Conservation (phyloP, 2,888 invertebrate species). For the Stenodera caucasica region DNA sequence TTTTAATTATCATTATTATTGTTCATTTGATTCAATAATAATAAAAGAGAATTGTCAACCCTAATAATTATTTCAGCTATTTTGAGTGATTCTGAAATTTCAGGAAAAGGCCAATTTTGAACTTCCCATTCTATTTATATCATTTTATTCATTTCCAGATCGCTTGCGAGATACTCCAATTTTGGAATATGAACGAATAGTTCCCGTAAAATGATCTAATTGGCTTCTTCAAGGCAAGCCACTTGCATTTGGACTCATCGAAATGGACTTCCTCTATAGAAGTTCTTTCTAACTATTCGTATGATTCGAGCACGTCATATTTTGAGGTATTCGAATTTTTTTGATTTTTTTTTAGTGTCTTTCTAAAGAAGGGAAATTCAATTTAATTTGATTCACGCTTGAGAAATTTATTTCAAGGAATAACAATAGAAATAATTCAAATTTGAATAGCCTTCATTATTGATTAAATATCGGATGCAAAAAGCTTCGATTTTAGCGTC, state of each 20-base stretch:
- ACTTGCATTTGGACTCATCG: too few relatives aligned
- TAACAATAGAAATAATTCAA: neutral
- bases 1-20: neutral
- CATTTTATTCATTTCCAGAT: neutral
- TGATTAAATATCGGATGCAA: conserved; percentile 2
- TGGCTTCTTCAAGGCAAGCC: neutral
- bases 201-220: neutral
- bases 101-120: neutral
- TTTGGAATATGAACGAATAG: too few relatives aligned
- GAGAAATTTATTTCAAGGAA: neutral
- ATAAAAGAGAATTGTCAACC: too few relatives aligned
- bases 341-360: too few relatives aligned
- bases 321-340: neutral
- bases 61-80: neutral
- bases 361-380: neutral
- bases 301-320: neutral
- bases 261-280: too few relatives aligned
- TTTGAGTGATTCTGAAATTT: neutral
- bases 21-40: too few relatives aligned
- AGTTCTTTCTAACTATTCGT: too few relatives aligned
- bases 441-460: neutral
- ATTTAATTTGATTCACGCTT: conserved; percentile 6
- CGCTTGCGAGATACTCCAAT: too few relatives aligned
- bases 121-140: too few relatives aligned
- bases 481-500: neutral